Evolutionary conservation across 53 echinoderm and acorn worm species (phyloP), one percentile per base, ranked within the genome.

Genomic region (Astropecten irregularis): DNA sequence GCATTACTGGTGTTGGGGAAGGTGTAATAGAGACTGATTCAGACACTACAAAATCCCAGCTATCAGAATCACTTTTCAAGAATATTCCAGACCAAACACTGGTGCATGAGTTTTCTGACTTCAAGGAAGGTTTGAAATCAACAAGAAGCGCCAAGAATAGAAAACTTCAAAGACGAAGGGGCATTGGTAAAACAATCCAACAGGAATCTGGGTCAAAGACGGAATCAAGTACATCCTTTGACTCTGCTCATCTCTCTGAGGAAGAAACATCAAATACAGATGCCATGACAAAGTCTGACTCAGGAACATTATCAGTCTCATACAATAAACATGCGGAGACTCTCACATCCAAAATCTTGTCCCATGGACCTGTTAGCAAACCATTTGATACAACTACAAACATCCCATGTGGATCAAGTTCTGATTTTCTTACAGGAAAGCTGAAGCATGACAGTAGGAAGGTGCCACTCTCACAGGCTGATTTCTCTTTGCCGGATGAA

Each of bases 401-500:
- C 60, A 2, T 21, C 13, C 1, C 11, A 9, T 8, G 6, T 16
- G 18, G 28, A 57, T 59, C 60, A 26, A 16, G 15, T 1, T 15
- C 2, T 40, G 54, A 54, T 7, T 51, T 3, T 22, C 1, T 8
- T 51, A 27, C 40, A 19, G 25, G 21, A 14, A 7, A 37, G 30
- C 15, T 76, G 15, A 28, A 35, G n/a, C 49, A 2, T 2, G 20
- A 27, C 14, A 7, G 65, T 11, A 28, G 23, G 61, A 65, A 33
- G 7, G 49, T 49, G 16, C 48, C 30, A 13, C 61, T 85, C 25
- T 10, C 52, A 0, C 66, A 54, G 26, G 48, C 73, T 28, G 83
- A 88, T 40, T 88, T 88, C 49, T 38, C 62, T 4, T 66, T 88
- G n/a, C 88, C 88, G 40, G 88, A 88, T 10, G 54, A 46, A 5